Evolutionary conservation across 1,140 invertebrate genomes (phyloP).

Genomic region (Microplitis demolitor): DNA sequence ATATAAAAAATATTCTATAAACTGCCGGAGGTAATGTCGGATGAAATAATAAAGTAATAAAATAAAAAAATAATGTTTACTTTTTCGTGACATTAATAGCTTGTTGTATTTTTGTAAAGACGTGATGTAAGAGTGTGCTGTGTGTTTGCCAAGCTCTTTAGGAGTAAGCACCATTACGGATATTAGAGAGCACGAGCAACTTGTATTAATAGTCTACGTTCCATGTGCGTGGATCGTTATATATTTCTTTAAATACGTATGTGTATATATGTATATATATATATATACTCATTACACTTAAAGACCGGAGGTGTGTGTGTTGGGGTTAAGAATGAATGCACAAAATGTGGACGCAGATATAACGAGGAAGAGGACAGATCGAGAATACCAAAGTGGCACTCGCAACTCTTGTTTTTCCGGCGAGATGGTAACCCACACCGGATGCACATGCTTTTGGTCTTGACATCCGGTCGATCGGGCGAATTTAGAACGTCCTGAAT

Average conservation of each 20-base stretch:
- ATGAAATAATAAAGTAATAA: too few relatives aligned
- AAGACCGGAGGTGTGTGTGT: too few relatives aligned
- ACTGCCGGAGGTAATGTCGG: background rate
- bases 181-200: background rate
- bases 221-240: background rate
- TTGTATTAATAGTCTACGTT: conserved; percentile 1
- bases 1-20: background rate
- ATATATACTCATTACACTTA: too few relatives aligned
- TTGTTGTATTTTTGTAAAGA: background rate
- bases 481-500: conserved; percentile 17
- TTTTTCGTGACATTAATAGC: background rate
- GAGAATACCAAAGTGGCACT: conserved; percentile 21
- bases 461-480: conserved; percentile 5
- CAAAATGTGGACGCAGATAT: background rate
- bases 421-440: conserved; percentile 17
- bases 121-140: background rate
- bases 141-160: conserved; percentile 7
- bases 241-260: background rate
- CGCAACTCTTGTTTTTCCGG: conserved; percentile 11
- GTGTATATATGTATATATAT: background rate
- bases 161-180: background rate
- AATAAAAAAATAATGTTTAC: background rate
- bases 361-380: conserved; percentile 12
- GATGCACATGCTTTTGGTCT: conserved; percentile 21
- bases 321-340: background rate